Evolutionary conservation across 2,113 vertebrate genomes (phyloP).

Genomic region (Perca flavescens): DNA sequence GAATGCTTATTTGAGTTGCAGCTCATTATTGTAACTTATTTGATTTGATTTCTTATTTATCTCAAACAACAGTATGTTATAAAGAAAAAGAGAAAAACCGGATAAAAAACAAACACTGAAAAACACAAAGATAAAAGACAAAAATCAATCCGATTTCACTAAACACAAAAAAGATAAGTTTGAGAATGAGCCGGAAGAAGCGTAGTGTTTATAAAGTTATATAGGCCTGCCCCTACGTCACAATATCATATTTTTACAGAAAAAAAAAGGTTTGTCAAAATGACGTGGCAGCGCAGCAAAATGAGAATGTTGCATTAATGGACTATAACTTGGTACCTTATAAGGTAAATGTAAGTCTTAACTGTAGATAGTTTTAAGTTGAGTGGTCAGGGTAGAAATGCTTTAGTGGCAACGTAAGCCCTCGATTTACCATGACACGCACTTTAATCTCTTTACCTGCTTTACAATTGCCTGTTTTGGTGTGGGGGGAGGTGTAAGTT

Average conservation of each 20-base stretch:
- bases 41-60: too few relatives aligned
- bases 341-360: constrained; percentile 3
- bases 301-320: not conserved
- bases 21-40: not conserved
- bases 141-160: too few relatives aligned
- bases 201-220: too few relatives aligned
- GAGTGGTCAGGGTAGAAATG: constrained; percentile 60
- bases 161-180: too few relatives aligned
- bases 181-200: too few relatives aligned
- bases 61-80: too few relatives aligned
- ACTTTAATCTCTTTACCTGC: constrained; percentile 75
- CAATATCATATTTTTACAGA: too few relatives aligned
- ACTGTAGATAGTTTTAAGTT: constrained; percentile 55
- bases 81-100: too few relatives aligned
- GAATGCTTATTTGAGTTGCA: not conserved
- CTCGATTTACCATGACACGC: constrained; percentile 61
- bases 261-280: not conserved
- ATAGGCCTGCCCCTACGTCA: too few relatives aligned
- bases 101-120: too few relatives aligned
- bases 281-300: not conserved
- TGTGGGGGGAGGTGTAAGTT: constrained; percentile 41
- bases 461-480: constrained; percentile 63
- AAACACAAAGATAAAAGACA: too few relatives aligned
- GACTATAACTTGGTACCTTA: not conserved
- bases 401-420: constrained; percentile 68